A percentile compares a stretch with the other conserved stretches of the same genome.
These are phyloP conservation scores for Sesamia nonagrioides DNA, from an alignment of 1,140 invertebrate species.

Conservation along the genomic window DNA sequence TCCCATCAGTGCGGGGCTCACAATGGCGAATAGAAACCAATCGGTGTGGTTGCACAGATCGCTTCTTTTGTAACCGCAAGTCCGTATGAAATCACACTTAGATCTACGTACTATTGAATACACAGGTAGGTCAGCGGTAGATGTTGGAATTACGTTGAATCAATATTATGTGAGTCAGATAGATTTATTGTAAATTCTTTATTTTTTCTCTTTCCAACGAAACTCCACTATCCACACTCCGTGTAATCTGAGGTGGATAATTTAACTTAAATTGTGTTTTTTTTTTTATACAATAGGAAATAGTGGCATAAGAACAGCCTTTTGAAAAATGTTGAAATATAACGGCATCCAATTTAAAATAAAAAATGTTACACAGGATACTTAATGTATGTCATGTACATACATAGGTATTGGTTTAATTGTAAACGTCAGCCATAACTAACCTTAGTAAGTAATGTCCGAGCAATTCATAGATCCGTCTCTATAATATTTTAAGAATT, in stretches of 20 bases:
- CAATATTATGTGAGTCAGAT: neutral
- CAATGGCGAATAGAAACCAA: slow-evolving; percentile 64
- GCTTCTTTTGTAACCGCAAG: slow-evolving; percentile 69
- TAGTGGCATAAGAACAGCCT: too few species aligned
- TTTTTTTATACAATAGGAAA: too few species aligned
- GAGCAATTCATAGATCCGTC: slow-evolving; percentile 12
- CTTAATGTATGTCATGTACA: too few species aligned
- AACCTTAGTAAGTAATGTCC: neutral
- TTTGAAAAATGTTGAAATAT: too few species aligned
- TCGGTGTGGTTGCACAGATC: slow-evolving; percentile 67
- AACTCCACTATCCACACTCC: too few species aligned
- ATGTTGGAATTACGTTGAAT: slow-evolving; percentile 9
- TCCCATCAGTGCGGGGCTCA: slow-evolving; percentile 58
- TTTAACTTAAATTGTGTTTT: too few species aligned
- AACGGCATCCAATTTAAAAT: too few species aligned
- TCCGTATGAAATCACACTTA: slow-evolving; percentile 64
- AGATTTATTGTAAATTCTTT: neutral
- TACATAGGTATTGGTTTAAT: too few species aligned
- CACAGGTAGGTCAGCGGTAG: slow-evolving; percentile 35
- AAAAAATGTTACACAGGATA: too few species aligned
- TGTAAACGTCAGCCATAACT: neutral
- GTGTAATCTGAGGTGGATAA: too few species aligned
- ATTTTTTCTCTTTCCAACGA: too few species aligned
- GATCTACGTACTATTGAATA: slow-evolving; percentile 47
- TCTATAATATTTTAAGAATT: slow-evolving; percentile 29